Percentiles rank a stretch among this genome's conserved stretches.
Conservation (phyloP, 2,113 vertebrate genomes). For the Brienomyrus brachyistius region DNA sequence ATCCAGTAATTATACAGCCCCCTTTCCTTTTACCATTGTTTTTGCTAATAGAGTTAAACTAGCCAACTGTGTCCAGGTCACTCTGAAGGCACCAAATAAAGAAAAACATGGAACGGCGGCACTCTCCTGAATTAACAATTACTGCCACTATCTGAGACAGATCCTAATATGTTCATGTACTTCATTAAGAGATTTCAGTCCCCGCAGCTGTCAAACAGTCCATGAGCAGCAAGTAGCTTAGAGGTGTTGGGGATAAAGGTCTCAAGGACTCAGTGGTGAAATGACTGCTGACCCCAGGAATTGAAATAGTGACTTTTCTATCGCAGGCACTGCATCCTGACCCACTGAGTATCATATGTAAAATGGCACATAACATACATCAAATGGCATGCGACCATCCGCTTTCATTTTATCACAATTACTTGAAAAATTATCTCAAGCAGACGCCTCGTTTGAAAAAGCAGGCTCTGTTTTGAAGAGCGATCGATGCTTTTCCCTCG, state of each 20-base stretch:
- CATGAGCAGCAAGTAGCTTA: neutral
- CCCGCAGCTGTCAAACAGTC: neutral
- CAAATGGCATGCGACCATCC: neutral
- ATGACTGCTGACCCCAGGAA: neutral
- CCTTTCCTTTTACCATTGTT: neutral
- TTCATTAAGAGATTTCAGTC: neutral
- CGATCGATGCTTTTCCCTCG: neutral
- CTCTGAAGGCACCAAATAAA: neutral
- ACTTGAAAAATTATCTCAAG: neutral
- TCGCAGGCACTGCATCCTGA: neutral
- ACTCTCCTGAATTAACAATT: neutral
- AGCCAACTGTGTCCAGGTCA: neutral
- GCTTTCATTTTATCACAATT: neutral
- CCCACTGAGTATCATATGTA: neutral
- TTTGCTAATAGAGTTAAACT: neutral
- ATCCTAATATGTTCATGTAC: neutral
- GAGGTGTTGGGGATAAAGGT: neutral
- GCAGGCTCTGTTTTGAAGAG: neutral
- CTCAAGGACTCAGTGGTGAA: neutral
- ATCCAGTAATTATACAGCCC: neutral
- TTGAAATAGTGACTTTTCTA: neutral
- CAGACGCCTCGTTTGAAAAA: neutral
- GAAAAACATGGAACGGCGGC: neutral
- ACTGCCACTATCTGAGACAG: neutral
- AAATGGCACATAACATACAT: neutral